Conservation (phyloP, 2,888 invertebrate genomes). For the Lithophane ornitopus region DNA sequence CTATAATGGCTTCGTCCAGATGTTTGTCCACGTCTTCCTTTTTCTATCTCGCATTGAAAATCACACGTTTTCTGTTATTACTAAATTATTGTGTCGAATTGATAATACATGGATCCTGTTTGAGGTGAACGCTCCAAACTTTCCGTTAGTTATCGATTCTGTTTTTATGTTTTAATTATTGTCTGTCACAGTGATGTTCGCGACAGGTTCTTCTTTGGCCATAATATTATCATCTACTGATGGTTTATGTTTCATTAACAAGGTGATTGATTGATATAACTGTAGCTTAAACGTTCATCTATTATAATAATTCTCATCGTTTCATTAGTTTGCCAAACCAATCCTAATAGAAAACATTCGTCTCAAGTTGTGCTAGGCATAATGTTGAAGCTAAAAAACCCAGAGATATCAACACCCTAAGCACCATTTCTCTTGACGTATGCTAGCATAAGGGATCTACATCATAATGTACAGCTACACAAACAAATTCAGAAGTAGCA, state of each 20-base stretch:
- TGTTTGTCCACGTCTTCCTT: background rate
- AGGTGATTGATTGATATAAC: conserved; percentile 32
- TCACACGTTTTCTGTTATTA: conserved; percentile 24
- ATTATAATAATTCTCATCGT: background rate
- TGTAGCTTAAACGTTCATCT: background rate
- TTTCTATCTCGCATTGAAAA: conserved; percentile 3
- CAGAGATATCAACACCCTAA: conserved; percentile 3
- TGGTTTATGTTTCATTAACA: conserved; percentile 15
- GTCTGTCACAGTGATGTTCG: conserved; percentile 21
- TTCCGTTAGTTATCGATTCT: conserved; percentile 57
- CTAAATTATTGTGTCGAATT: conserved; percentile 40
- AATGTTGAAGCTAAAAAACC: background rate
- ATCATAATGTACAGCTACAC: conserved; percentile 14
- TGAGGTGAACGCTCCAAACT: conserved; percentile 57
- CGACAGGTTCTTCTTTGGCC: conserved; percentile 32
- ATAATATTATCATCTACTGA: conserved; percentile 17
- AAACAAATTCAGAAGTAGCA: conserved; percentile 36
- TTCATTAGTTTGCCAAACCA: background rate
- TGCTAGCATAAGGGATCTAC: conserved; percentile 27
- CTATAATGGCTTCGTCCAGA: background rate
- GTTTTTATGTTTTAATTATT: conserved; percentile 49
- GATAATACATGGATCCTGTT: conserved; percentile 59
- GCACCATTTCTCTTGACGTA: conserved; percentile 12
- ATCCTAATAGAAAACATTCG: background rate
- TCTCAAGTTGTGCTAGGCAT: background rate